Conservation (phyloP, 2,113 vertebrate genomes). For the Labeo catla region DNA sequence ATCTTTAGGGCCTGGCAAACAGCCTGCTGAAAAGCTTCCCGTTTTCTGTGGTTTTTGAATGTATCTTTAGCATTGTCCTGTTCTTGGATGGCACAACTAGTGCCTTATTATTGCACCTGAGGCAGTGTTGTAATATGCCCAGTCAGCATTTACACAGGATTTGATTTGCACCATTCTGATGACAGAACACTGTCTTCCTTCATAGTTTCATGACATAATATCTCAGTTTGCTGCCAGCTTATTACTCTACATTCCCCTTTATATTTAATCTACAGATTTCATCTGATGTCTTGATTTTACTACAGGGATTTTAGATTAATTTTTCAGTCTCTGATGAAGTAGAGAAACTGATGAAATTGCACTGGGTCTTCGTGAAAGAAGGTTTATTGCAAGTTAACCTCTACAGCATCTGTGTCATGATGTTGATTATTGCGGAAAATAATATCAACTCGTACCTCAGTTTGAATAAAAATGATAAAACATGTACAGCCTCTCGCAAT, state of each 20-base stretch:
- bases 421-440: neutral
- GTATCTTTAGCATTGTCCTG: neutral
- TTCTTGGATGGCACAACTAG: neutral
- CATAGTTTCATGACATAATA: neutral
- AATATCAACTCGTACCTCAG: neutral
- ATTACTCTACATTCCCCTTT: neutral
- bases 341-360: neutral
- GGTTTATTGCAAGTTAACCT: neutral
- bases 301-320: neutral
- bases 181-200: neutral
- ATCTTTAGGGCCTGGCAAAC: neutral
- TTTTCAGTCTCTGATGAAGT: neutral
- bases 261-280: conserved; percentile 5
- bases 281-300: neutral
- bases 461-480: neutral
- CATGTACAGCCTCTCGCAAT: neutral
- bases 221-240: neutral
- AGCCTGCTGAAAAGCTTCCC: neutral
- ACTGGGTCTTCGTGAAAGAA: neutral
- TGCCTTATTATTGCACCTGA: neutral
- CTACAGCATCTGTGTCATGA: neutral
- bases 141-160: neutral
- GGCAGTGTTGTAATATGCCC: neutral
- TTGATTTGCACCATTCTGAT: neutral
- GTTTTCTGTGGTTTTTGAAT: neutral